These are phyloP conservation scores for Drosophila vallismaia DNA, from an alignment of 2,888 invertebrate genomes.

Conservation along the genomic window DNA sequence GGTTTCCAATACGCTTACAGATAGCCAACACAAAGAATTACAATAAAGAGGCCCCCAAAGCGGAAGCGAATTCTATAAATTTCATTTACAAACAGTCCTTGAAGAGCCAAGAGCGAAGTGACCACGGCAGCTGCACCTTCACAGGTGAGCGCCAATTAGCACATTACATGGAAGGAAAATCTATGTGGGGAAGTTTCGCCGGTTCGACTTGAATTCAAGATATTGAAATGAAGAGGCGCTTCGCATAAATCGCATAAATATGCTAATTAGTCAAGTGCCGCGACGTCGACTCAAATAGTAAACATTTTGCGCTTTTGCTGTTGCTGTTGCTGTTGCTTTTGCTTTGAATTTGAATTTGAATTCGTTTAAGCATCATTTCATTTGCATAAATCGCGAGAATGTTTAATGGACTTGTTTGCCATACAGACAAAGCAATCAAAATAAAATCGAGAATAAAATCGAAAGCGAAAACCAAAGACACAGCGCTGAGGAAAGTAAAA, in stretches of 20 bases:
- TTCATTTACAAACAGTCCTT: slow-evolving; percentile 77
- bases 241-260: slow-evolving; percentile 78
- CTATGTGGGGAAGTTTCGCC: slow-evolving; percentile 17
- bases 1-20: slow-evolving; percentile 52
- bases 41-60: slow-evolving; percentile 57
- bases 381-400: slow-evolving; percentile 65
- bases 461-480: neutral
- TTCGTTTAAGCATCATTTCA: slow-evolving; percentile 59
- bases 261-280: slow-evolving; percentile 62
- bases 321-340: slow-evolving; percentile 13
- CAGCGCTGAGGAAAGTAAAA: slow-evolving; percentile 35
- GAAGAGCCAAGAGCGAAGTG: slow-evolving; percentile 29
- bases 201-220: slow-evolving; percentile 23
- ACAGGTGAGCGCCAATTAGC: slow-evolving; percentile 69
- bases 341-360: slow-evolving; percentile 47
- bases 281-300: slow-evolving; percentile 22
- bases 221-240: slow-evolving; percentile 69
- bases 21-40: slow-evolving; percentile 47
- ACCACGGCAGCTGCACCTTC: slow-evolving; percentile 26
- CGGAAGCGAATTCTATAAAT: slow-evolving; percentile 72
- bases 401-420: slow-evolving; percentile 42
- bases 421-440: slow-evolving; percentile 39
- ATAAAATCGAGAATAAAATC: slow-evolving; percentile 42
- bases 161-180: slow-evolving; percentile 51
- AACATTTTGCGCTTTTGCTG: slow-evolving; percentile 44